Base-by-base conservation (phyloP, 2,113 vertebrate genomes). In the Argyrosomus japonicus region DNA sequence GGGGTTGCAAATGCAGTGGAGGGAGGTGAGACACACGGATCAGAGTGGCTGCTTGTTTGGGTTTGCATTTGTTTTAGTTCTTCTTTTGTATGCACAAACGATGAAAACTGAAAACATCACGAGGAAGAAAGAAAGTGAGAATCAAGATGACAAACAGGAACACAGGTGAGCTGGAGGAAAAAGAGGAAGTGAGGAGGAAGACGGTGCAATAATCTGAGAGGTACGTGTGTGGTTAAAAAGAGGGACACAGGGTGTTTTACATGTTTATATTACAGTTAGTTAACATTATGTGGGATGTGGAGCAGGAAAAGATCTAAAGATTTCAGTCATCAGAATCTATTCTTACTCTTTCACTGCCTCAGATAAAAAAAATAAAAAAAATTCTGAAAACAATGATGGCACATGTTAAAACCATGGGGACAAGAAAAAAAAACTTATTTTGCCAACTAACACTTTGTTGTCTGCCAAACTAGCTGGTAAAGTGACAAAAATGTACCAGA, bases 1-100 rank as follows among this genome's bases (percentile, higher is more conserved):
- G 11, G 81, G 0, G 56, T 4, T 17, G 40, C 27, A 15, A 6
- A 23, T 53, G n/a, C 0, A 40, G 25, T 17, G 13, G 4, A 25
- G 32, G 54, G n/a, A 19, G 13, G 5, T 18, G 32, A 72, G 13
- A 19, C 47, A 1, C 21, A 18, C 5, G 54, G 9, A 56, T 47
- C 32, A 54, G 17, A 67, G 23, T 1, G 19, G 48, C 48, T 27
- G 74, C n/a, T 65, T 2, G 56, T 83, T 83, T 70, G 50, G 48
- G 50, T 45, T 75, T 65, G n/a, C 4, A 61, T 47, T 18, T 56
- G 40, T 18, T n/a, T 29, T 51, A 13, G 19, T 50, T 77, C 29
- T 72, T 61, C 8, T 50, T 70, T 15, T 9, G 19, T 54, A 23
- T 21, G 15, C 57, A 69, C 70, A 56, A 43, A 70, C 12, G 8